A percentile compares a stretch with the other conserved stretches of the same genome.
phyloP scores from a whole-genome alignment of 37 sponge, comb jelly and placozoan genomes.

The Cliona cf. orientalis region DNA sequence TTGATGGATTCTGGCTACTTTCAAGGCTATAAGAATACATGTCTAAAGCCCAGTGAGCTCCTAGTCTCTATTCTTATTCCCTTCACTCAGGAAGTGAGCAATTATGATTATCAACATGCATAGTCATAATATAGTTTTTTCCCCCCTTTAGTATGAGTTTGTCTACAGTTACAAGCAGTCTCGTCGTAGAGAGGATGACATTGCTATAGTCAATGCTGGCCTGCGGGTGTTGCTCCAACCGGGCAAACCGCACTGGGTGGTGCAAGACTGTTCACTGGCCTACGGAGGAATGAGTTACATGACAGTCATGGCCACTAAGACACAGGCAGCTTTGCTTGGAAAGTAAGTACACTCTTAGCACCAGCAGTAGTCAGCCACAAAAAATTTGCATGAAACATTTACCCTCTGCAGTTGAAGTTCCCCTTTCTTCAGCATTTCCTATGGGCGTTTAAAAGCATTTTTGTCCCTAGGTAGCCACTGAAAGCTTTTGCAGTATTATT shows the following conservation, averaged over 20 bases:
- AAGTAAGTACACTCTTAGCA: conserved; percentile 40
- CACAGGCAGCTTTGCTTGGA: conserved; percentile 58
- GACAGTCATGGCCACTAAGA: conserved; percentile 60
- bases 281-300: conserved; percentile 83
- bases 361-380: no score
- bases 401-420: no score
- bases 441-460: no score
- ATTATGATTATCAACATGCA: neutral
- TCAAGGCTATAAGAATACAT: conserved; percentile 73
- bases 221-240: conserved; percentile 58
- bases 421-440: no score
- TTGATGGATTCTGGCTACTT: conserved; percentile 72
- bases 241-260: conserved; percentile 22
- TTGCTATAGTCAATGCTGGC: conserved; percentile 87
- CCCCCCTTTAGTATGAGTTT: conserved; percentile 64
- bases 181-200: conserved; percentile 78
- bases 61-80: conserved; percentile 79
- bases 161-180: conserved; percentile 82
- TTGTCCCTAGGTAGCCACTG: no score
- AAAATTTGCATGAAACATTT: no score
- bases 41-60: conserved; percentile 71
- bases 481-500: no score
- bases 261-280: conserved; percentile 40
- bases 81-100: conserved; percentile 59
- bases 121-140: neutral